Percentiles rank a stretch among this genome's conserved stretches.
Evolutionary conservation across 2,888 invertebrate species (phyloP).

Genomic region (Rhingia rostrata): DNA sequence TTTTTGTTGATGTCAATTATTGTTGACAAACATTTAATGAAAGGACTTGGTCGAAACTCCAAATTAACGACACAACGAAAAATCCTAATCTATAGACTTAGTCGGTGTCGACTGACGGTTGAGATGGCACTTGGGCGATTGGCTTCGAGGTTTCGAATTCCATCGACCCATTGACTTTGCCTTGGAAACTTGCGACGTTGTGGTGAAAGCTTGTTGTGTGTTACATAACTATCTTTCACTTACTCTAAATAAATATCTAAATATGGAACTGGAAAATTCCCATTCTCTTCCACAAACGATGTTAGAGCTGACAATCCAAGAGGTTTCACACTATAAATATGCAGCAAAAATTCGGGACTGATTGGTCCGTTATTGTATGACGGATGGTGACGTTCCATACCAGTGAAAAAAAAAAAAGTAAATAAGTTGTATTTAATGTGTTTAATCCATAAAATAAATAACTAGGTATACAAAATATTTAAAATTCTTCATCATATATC

Average conservation of each 20-base stretch:
- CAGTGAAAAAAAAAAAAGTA: constrained; percentile 11
- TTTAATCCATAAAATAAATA: not conserved
- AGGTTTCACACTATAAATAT: not conserved
- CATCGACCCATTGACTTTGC: constrained; percentile 18
- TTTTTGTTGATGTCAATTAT: constrained; percentile 2
- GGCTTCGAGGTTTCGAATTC: constrained; percentile 4
- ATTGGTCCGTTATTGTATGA: not conserved
- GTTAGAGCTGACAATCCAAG: not conserved
- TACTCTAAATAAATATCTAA: not conserved
- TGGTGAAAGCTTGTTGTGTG: constrained; percentile 26
- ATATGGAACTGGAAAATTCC: not conserved
- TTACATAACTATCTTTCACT: constrained; percentile 22
- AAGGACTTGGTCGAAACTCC: not conserved
- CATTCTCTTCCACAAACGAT: constrained; percentile 12
- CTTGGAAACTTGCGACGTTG: constrained; percentile 15
- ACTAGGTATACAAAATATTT: not conserved
- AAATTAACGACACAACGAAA: constrained; percentile 4
- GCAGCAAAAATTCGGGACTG: not conserved
- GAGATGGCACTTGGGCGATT: constrained; percentile 24
- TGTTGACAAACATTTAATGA: constrained; percentile 1
- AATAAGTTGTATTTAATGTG: constrained; percentile 1
- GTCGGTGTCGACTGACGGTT: constrained; percentile 7
- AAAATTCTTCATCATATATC: constrained; percentile 1
- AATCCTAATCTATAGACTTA: constrained; percentile 15
- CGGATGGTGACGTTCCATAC: constrained; percentile 26